Percentiles rank a stretch among this genome's conserved stretches.
These are phyloP conservation scores for Cherax quadricarinatus DNA, from an alignment of 1,140 invertebrate genomes.

Conservation along the genomic window DNA sequence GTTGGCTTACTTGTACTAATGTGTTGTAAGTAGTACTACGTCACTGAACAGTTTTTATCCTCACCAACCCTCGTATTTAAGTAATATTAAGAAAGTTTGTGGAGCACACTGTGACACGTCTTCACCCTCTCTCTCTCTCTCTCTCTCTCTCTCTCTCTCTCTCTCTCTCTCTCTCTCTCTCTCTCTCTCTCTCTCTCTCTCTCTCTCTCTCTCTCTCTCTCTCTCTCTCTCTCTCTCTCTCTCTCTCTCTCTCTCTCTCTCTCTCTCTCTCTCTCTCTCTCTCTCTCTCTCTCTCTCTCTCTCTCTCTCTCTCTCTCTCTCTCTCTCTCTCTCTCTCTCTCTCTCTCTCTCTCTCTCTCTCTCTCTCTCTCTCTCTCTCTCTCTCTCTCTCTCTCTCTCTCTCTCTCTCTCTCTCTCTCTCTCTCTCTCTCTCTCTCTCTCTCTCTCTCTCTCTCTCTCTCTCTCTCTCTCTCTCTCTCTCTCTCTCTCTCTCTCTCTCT, in stretches of 20 bases:
- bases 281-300: slow-evolving; percentile 33
- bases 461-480: too few species aligned
- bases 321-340: slow-evolving; percentile 41
- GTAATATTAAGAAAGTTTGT: too few species aligned
- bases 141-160: too few species aligned
- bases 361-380: slow-evolving; percentile 42
- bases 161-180: too few species aligned
- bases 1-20: too few species aligned
- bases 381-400: slow-evolving; percentile 24
- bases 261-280: slow-evolving; percentile 15
- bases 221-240: background rate
- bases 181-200: background rate
- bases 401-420: slow-evolving; percentile 14
- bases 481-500: too few species aligned
- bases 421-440: background rate
- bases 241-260: background rate
- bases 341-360: slow-evolving; percentile 42
- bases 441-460: background rate
- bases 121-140: too few species aligned
- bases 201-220: background rate
- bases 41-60: too few species aligned
- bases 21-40: too few species aligned
- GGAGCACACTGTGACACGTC: too few species aligned
- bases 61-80: too few species aligned
- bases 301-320: slow-evolving; percentile 32